phyloP scores from a whole-genome alignment of 2,888 invertebrate species.

The Luperina nickerlii region DNA sequence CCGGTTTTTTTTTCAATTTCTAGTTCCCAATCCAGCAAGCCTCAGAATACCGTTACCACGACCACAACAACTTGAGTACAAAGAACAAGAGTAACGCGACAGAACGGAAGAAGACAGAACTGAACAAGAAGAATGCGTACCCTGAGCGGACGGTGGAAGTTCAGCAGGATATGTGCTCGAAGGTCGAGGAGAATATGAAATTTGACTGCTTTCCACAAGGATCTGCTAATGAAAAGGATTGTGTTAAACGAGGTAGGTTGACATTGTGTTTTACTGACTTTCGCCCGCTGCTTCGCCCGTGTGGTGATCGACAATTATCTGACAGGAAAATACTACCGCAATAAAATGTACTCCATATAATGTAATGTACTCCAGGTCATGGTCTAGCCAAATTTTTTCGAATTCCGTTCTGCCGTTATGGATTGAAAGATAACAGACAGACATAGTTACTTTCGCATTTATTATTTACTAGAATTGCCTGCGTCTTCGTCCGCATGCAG shows the following conservation, averaged over 20 bases:
- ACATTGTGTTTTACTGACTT: background rate
- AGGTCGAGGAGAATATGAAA: slow-evolving; percentile 85
- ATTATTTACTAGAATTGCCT: no score
- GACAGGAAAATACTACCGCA: no score
- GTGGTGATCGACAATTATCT: no score
- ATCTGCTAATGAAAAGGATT: slow-evolving; percentile 86
- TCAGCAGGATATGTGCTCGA: slow-evolving; percentile 83
- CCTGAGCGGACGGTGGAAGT: slow-evolving; percentile 76
- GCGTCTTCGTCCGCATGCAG: no score
- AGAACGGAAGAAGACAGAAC: slow-evolving; percentile 75
- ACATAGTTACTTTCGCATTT: no score
- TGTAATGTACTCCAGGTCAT: no score
- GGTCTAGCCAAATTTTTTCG: no score
- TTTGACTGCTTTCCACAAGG: slow-evolving; percentile 94
- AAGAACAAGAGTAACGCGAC: slow-evolving; percentile 84
- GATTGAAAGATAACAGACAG: no score
- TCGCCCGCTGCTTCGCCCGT: no score
- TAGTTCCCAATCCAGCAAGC: slow-evolving; percentile 68
- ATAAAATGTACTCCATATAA: no score
- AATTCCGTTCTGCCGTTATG: no score
- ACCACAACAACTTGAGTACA: slow-evolving; percentile 88
- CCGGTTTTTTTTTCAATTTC: background rate
- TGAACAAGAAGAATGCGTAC: slow-evolving; percentile 78
- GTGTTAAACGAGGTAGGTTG: slow-evolving; percentile 89
- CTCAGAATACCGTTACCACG: slow-evolving; percentile 87